Evolutionary conservation across 2,888 invertebrate species (phyloP).

Genomic region (Sceliomorpha sp.): DNA sequence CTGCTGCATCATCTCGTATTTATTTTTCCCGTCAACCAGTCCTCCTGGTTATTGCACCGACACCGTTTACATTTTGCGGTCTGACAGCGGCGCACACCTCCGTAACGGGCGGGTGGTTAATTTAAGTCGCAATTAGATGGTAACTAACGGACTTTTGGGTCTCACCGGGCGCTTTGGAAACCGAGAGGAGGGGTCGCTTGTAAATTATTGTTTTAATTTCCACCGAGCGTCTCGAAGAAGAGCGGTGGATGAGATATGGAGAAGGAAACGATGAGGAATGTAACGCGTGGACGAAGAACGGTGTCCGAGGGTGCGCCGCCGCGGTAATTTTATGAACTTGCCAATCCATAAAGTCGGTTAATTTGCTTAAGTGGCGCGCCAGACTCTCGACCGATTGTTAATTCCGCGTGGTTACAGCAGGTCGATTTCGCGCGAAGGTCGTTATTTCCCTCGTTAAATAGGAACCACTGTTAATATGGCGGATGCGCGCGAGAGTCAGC

Average conservation of each 20-base stretch:
- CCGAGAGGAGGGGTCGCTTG: slow-evolving; percentile 56
- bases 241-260: slow-evolving; percentile 43
- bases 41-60: slow-evolving; percentile 47
- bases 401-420: slow-evolving; percentile 32
- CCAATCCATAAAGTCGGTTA: slow-evolving; percentile 69
- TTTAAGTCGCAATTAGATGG: slow-evolving; percentile 70
- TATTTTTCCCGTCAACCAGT: slow-evolving; percentile 49
- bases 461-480: slow-evolving; percentile 19
- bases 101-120: slow-evolving; percentile 61
- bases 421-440: slow-evolving; percentile 37
- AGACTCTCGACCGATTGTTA: slow-evolving; percentile 39
- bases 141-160: slow-evolving; percentile 62
- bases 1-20: slow-evolving; percentile 33
- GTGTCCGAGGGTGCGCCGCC: slow-evolving; percentile 48
- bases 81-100: slow-evolving; percentile 40
- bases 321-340: slow-evolving; percentile 65
- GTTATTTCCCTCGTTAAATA: slow-evolving; percentile 39
- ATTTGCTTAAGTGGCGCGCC: slow-evolving; percentile 63
- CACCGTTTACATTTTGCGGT: slow-evolving; percentile 54
- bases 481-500: slow-evolving; percentile 15
- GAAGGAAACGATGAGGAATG: slow-evolving; percentile 47
- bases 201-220: slow-evolving; percentile 77
- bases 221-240: slow-evolving; percentile 55
- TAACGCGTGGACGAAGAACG: slow-evolving; percentile 5
- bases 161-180: slow-evolving; percentile 14